Conservation (phyloP, 2,888 invertebrate species). For the Ormyrus thymus region DNA sequence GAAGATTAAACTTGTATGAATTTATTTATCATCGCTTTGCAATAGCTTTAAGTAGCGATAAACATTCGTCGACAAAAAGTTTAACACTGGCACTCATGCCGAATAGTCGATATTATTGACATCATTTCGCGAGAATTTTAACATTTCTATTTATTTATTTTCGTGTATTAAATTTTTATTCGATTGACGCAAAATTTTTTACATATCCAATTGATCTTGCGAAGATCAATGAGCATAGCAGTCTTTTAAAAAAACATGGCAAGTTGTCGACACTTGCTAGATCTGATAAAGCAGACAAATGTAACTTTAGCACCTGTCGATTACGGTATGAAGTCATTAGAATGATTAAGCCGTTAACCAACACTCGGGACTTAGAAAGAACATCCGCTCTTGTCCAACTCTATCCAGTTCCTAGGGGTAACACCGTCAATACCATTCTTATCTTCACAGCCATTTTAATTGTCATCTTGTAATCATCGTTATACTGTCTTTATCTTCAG, state of each 20-base stretch:
- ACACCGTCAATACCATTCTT: constrained; percentile 46
- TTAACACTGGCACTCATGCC: neutral
- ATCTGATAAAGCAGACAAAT: constrained; percentile 15
- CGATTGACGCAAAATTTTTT: constrained; percentile 13
- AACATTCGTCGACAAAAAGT: constrained; percentile 11
- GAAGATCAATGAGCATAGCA: neutral
- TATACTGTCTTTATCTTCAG: neutral
- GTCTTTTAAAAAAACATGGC: constrained; percentile 9
- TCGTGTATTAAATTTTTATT: constrained; percentile 10
- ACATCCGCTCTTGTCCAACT: constrained; percentile 43
- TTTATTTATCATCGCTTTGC: constrained; percentile 12
- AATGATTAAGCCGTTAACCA: constrained; percentile 21
- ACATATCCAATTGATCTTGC: neutral
- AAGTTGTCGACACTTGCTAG: constrained; percentile 11
- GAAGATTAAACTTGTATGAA: constrained; percentile 31
- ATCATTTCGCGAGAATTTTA: constrained; percentile 39
- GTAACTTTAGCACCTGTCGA: neutral
- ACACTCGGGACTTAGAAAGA: constrained; percentile 33
- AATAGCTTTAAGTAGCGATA: constrained; percentile 25
- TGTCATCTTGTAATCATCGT: constrained; percentile 28
- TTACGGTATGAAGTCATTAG: constrained; percentile 1
- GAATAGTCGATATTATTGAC: neutral
- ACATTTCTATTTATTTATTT: constrained; percentile 30
- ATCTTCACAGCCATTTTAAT: constrained; percentile 41
- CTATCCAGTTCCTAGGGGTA: constrained; percentile 55